Percentiles rank a stretch among this genome's conserved stretches.
Evolutionary conservation across 1,140 invertebrate genomes (phyloP).

Genomic region (Papilio dardanus): DNA sequence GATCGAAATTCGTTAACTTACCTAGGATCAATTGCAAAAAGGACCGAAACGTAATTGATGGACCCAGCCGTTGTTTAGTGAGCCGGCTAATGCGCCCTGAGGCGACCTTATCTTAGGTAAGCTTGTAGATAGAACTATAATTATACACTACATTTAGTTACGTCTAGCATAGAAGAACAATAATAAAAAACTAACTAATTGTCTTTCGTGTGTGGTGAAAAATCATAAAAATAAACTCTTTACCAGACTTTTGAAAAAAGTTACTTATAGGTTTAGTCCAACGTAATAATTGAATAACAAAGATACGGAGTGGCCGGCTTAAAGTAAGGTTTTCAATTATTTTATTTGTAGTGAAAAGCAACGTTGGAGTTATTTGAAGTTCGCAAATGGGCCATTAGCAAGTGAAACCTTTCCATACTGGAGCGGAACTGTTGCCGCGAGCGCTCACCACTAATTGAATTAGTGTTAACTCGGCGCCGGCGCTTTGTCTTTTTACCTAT

Average conservation of each 20-base stretch:
- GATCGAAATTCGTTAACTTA: not conserved
- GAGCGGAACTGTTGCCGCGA: not conserved
- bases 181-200: not conserved
- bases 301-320: not conserved
- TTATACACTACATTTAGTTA: not conserved
- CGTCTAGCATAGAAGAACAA: not conserved
- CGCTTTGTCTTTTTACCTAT: constrained; percentile 1
- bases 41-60: not conserved
- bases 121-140: not conserved
- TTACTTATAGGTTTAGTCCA: not conserved
- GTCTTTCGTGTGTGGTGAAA: not conserved
- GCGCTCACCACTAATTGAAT: not conserved
- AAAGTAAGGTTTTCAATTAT: constrained; percentile 4
- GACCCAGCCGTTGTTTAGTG: not conserved
- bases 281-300: not conserved
- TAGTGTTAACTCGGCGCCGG: not conserved
- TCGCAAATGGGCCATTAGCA: constrained; percentile 13
- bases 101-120: not conserved
- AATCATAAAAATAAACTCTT: not conserved
- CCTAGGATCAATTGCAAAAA: not conserved
- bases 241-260: not conserved
- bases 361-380: not conserved
- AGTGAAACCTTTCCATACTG: constrained; percentile 16
- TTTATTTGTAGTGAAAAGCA: not conserved
- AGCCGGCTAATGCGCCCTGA: not conserved